These are phyloP conservation scores for Sarcophilus harrisii DNA, from an alignment of 2,797 vertebrate species.

Conservation along the genomic window DNA sequence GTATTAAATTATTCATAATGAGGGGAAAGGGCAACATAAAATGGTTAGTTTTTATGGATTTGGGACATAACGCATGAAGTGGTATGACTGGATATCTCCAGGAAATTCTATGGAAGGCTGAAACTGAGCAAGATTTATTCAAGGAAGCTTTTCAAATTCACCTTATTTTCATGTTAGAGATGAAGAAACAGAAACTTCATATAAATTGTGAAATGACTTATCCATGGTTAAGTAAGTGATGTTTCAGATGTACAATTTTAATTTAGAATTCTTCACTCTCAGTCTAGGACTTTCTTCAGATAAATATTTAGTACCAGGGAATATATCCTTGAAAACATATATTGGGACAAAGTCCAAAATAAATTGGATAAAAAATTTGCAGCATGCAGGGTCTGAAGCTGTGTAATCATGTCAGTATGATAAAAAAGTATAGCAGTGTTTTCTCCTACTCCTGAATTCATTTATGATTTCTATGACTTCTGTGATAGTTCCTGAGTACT, in stretches of 20 bases:
- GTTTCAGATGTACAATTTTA: background rate
- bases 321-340: background rate
- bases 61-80: background rate
- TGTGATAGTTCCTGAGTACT: background rate
- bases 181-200: background rate
- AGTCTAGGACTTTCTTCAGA: background rate
- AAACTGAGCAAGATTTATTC: background rate
- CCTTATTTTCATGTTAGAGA: background rate
- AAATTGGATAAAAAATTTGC: background rate
- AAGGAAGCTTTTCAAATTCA: background rate
- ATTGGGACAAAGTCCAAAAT: background rate
- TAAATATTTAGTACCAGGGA: background rate
- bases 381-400: background rate
- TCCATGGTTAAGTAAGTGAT: background rate
- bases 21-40: background rate
- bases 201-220: background rate
- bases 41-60: background rate
- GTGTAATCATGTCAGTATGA: background rate
- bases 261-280: background rate
- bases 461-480: background rate
- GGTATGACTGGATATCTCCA: background rate
- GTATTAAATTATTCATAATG: background rate
- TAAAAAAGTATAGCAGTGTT: background rate
- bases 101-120: background rate
- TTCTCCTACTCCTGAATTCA: background rate